Evolutionary conservation across 2,888 invertebrate species (phyloP), one percentile per base, ranked within the genome.

Genomic region (Sinodicranocentrus sp.): DNA sequence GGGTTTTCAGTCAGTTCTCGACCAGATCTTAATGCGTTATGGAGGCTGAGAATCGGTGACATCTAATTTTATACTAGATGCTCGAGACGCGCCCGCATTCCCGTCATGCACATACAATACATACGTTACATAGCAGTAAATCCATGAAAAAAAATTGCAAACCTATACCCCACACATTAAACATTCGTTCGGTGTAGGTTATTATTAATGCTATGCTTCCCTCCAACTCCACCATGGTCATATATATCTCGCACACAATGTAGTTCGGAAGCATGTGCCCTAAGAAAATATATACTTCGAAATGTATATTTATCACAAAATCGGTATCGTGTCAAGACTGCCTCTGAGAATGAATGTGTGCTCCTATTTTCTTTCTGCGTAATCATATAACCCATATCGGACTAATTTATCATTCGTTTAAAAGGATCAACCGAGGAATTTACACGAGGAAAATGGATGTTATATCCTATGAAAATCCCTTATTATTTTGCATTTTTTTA

Each of bases 61-160:
- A 76, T 73, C 73, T 67, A 70, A 82, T 82, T 82, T 82, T 82
- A 82, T 82, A 82, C 82, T 67, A 72, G 44, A 21, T 68, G 82
- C 76, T 82, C 82, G 75, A 76, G 70, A 76, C 71, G 75, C 72
- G 39, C 68, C 59, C 73, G 68, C 83, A 83, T 83, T 83, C 82
- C 82, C 75, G 26, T 59, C 82, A 68, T 82, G 82, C 82, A 68
- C 54, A 52, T 71, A 21, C 17, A 59, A 57, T 65, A 54, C 43
- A 54, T 19, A 23, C 67, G 19, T 67, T 33, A 26, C 17, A 57
- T 25, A 48, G 39, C 52, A 52, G 21, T 23, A 21, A 57, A 21
- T 25, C 44, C 13, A 68, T 52, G 23, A 2, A 33, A 33, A 33
- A 33, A 43, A 3, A 2, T 17, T 43, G 10, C 39, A 43, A 33